These are phyloP conservation scores for Oreochromis aureus DNA, from an alignment of 2,113 vertebrate genomes.

Conservation along the genomic window DNA sequence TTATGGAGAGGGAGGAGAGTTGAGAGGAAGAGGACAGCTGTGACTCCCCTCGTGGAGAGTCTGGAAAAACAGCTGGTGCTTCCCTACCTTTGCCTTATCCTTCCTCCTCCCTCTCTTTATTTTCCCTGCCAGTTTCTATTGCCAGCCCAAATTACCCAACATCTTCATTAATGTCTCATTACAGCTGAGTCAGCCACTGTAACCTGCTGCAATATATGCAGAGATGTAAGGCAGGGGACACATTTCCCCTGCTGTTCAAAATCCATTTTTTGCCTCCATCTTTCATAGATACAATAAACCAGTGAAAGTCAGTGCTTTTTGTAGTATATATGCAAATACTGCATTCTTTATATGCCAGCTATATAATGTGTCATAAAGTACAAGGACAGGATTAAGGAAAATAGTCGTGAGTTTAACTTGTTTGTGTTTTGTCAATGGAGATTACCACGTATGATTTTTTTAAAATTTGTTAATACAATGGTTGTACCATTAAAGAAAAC, in stretches of 20 bases:
- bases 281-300: not conserved
- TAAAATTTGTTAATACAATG: not conserved
- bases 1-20: conserved; percentile 3
- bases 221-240: not conserved
- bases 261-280: not conserved
- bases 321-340: not conserved
- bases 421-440: not conserved
- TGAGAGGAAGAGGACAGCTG: conserved; percentile 38
- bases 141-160: conserved; percentile 52
- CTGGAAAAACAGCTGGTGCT: conserved; percentile 53
- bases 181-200: conserved; percentile 59
- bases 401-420: accelerated
- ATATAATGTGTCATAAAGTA: not conserved
- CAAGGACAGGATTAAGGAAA: accelerated
- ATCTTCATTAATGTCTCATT: conserved; percentile 62
- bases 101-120: not conserved
- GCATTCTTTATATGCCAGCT: not conserved
- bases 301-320: not conserved
- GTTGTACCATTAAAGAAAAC: not conserved
- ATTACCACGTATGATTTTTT: not conserved
- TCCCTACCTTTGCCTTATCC: conserved; percentile 19
- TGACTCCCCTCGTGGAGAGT: conserved; percentile 48
- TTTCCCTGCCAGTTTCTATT: not conserved
- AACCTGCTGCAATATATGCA: not conserved
- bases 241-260: not conserved